These are phyloP conservation scores for Lydus trimaculatus DNA, from an alignment of 2,888 invertebrate species.

Conservation along the genomic window DNA sequence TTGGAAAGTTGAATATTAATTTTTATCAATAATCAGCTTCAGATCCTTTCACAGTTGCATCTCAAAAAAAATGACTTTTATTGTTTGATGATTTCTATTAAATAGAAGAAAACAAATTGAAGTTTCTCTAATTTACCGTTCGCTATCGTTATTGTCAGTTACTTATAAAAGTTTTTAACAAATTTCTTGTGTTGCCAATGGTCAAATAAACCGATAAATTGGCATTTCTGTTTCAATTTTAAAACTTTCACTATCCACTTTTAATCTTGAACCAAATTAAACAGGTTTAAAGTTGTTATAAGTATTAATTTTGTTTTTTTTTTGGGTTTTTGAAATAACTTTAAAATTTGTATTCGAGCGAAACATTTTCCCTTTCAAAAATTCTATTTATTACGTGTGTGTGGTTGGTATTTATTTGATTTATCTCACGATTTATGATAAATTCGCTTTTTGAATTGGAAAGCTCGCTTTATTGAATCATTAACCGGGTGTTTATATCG, in stretches of 20 bases:
- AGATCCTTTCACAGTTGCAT: background rate
- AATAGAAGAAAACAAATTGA: background rate
- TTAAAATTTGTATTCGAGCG: background rate
- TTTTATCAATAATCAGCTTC: background rate
- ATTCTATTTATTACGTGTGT: background rate
- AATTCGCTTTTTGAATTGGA: background rate
- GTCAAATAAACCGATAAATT: background rate
- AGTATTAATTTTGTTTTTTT: background rate
- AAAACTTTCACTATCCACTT: conserved; percentile 5
- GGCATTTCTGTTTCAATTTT: conserved; percentile 7
- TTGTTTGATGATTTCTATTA: background rate
- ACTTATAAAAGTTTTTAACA: background rate
- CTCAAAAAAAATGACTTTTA: background rate
- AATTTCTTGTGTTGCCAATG: background rate
- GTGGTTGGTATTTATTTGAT: no score
- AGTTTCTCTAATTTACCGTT: background rate
- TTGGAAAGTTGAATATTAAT: conserved; percentile 6
- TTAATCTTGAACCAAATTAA: conserved; percentile 11
- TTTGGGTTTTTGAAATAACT: background rate
- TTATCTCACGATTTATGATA: background rate
- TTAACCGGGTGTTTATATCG: background rate
- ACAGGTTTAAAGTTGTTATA: background rate
- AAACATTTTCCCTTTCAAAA: conserved; percentile 10
- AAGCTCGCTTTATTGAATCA: background rate
- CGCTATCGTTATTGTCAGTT: background rate